Evolutionary conservation across 2,797 vertebrate genomes (phyloP).

Genomic region (Lepus oiostolus): DNA sequence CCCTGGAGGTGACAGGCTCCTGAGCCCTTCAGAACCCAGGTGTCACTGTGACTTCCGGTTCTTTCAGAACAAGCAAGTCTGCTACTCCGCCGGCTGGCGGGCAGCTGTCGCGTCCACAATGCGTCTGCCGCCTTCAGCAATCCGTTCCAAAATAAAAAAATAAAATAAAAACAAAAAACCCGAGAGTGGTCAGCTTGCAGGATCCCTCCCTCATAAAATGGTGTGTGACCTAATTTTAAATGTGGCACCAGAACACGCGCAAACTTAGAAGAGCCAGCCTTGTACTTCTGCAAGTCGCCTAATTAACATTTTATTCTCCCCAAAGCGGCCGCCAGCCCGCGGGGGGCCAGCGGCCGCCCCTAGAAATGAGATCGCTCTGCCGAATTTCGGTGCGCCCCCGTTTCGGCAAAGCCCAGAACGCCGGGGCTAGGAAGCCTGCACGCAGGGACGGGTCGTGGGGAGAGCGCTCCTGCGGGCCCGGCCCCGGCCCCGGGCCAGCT

Average conservation of each 20-base stretch:
- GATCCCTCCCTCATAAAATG: background rate
- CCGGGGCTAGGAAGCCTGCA: too few species aligned
- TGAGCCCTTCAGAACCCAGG: constrained; percentile 75
- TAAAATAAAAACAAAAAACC: background rate
- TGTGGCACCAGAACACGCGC: background rate
- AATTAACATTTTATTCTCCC: background rate
- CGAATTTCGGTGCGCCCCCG: background rate
- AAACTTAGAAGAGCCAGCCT: constrained; percentile 19
- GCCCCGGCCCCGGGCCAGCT: too few species aligned
- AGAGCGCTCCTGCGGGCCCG: too few species aligned
- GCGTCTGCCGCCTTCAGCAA: background rate
- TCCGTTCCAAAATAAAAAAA: background rate
- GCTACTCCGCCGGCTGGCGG: background rate
- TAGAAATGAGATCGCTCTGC: background rate
- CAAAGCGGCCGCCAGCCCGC: background rate
- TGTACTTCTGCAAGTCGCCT: constrained; percentile 24
- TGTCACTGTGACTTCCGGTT: constrained; percentile 63
- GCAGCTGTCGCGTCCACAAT: background rate
- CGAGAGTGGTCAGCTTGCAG: background rate
- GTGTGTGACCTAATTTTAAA: constrained; percentile 41
- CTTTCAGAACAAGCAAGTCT: background rate
- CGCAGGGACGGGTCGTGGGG: too few species aligned
- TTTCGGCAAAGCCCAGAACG: background rate
- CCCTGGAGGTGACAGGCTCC: constrained; percentile 66
- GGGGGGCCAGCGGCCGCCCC: background rate